Conservation (phyloP, 2,888 invertebrate species). For the Frankliniella intonsa region DNA sequence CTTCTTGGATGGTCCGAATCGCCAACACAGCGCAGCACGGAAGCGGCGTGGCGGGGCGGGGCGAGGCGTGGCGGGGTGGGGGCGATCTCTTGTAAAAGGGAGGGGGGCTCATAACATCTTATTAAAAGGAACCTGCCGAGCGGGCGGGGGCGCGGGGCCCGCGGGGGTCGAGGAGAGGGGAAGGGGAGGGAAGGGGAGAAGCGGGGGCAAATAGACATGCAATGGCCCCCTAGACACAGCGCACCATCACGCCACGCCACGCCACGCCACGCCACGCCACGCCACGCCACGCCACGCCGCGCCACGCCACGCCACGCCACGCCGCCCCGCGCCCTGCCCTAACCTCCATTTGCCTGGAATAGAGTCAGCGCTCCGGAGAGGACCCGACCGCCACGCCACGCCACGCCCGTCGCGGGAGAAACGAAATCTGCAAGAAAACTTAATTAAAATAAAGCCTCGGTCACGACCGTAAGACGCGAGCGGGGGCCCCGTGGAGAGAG, state of each 20-base stretch:
- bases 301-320: neutral
- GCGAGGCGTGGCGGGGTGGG: neutral
- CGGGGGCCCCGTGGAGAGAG: neutral
- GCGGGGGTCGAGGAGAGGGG: neutral
- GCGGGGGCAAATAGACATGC: neutral
- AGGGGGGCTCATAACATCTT: conserved; percentile 6
- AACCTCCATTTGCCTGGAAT: neutral
- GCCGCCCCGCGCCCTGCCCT: neutral
- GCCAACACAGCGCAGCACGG: no score
- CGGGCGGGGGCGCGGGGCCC: neutral
- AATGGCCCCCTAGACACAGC: neutral
- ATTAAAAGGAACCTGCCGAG: neutral
- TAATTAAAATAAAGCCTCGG: conserved; percentile 6
- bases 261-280: neutral
- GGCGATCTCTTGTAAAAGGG: no score
- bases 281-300: neutral
- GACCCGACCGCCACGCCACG: neutral
- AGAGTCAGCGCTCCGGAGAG: neutral
- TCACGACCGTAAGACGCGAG: neutral
- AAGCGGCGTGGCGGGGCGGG: neutral
- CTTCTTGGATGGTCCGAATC: no score
- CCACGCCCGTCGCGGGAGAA: neutral
- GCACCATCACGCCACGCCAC: neutral
- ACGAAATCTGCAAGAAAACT: conserved; percentile 6
- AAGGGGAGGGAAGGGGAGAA: neutral